Evolutionary conservation across 1,140 invertebrate species (phyloP), one percentile per base, ranked within the genome.

Genomic region (Danaus melanippus): DNA sequence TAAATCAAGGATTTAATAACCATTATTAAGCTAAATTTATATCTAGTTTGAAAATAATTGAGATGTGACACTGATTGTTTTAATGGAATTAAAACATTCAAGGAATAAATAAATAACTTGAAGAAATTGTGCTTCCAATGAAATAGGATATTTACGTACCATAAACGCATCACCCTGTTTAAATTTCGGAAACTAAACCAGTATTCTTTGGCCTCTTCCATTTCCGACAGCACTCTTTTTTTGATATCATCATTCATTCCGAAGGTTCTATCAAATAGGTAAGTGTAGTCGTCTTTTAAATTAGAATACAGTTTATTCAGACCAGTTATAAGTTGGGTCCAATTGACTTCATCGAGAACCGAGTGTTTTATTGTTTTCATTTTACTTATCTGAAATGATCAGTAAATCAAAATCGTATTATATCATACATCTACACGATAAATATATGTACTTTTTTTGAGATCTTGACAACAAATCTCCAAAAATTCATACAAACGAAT

Each of bases 251-350:
- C 49, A 53, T 75, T 53, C 78, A 86, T 82, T 5, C 72, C 71
- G 15, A 75, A 86, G 10, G 45, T 76, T 12, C 62, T 63, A 47
- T 86, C 67, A 21, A 86, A 75, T 5, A 86, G 15, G 50, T 86
- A 86, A 0, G 80, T 69, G 46, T 83, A 84, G 39, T 78, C 78
- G 10, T 58, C 44, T 9, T 78, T 57, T 12, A 88, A 42, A 40
- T 74, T 81, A 7, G 66, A 52, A 52, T 84, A 86, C 0, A 87
- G 49, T 8, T 69, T 54, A 44, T 83, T 82, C 10, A 87, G 48
- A 6, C 60, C 73, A 21, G 64, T 76, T 45, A 87, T 87, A 3
- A 88, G 59, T 53, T 66, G 57, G 0, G 72, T 83, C 84, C 85
- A 88, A 46, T 86, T 68, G 0, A 88, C 67, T 9, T 63, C 60